Percentiles rank a stretch among this genome's conserved stretches.
Conservation (phyloP, 2,113 vertebrate genomes). For the Trogon surrucura region DNA sequence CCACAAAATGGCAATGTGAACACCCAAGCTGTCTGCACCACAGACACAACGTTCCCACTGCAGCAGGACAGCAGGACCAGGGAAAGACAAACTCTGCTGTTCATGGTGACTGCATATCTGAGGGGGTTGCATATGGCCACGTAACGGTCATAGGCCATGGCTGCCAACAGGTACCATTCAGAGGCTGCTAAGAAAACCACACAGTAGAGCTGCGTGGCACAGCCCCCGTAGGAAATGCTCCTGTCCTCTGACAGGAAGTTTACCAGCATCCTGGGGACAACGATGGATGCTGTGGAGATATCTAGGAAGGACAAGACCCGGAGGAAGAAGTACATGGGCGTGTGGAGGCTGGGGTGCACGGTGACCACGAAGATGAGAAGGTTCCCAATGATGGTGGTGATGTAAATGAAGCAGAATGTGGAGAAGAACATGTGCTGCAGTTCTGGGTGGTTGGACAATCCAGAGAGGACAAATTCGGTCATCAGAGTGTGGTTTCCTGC, state of each 20-base stretch:
- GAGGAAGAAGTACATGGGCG: slow-evolving; percentile 28
- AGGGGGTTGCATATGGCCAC: slow-evolving; percentile 5
- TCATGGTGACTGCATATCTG: background rate
- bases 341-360: background rate
- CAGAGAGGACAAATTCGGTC: slow-evolving; percentile 28
- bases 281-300: background rate
- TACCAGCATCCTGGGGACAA: background rate
- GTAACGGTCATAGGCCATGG: slow-evolving; percentile 4
- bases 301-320: background rate
- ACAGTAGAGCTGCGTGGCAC: background rate
- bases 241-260: background rate
- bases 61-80: slow-evolving; percentile 6
- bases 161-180: background rate
- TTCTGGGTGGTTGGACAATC: background rate
- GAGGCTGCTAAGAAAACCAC: background rate
- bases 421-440: background rate
- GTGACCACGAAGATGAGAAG: background rate
- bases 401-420: background rate
- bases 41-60: background rate
- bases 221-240: background rate
- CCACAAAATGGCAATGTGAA: background rate
- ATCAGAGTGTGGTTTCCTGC: background rate
- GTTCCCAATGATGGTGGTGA: background rate
- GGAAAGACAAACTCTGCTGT: background rate
- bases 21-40: slow-evolving; percentile 23